phyloP scores from a whole-genome alignment of 2,113 vertebrate genomes.

The Myiozetetes cayanensis region DNA sequence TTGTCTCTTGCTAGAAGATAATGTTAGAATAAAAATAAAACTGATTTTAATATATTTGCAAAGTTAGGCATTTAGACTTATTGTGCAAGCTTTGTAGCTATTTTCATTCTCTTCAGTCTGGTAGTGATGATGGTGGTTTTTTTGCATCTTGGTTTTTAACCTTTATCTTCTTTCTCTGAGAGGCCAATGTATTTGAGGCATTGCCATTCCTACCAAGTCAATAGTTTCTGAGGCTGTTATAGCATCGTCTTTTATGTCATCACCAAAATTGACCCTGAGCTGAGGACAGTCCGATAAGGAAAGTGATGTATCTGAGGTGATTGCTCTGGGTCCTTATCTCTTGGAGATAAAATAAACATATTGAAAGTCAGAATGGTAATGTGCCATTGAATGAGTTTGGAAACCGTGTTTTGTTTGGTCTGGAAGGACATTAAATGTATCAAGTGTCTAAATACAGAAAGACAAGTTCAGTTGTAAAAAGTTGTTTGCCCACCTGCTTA shows the following conservation, averaged over 20 bases:
- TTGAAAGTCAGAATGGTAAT: neutral
- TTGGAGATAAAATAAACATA: constrained; percentile 20
- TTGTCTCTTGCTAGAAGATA: neutral
- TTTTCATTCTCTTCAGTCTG: neutral
- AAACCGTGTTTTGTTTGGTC: neutral
- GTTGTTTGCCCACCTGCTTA: neutral
- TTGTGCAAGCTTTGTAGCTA: neutral
- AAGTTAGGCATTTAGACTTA: neutral
- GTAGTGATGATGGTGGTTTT: neutral
- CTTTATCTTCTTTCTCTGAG: neutral
- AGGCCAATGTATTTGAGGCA: neutral
- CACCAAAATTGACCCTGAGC: neutral
- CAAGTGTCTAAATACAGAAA: neutral
- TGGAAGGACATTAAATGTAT: neutral
- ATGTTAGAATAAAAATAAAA: neutral
- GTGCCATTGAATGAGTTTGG: neutral
- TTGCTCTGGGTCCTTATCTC: neutral
- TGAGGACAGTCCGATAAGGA: neutral
- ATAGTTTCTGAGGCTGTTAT: neutral
- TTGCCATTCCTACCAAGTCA: neutral
- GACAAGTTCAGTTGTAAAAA: neutral
- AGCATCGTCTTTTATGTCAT: neutral
- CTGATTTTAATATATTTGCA: neutral
- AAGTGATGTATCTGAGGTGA: neutral
- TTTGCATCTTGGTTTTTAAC: neutral